Evolutionary conservation across 2,797 vertebrate genomes (phyloP).

Genomic region (Pantherophis alleghaniensis): DNA sequence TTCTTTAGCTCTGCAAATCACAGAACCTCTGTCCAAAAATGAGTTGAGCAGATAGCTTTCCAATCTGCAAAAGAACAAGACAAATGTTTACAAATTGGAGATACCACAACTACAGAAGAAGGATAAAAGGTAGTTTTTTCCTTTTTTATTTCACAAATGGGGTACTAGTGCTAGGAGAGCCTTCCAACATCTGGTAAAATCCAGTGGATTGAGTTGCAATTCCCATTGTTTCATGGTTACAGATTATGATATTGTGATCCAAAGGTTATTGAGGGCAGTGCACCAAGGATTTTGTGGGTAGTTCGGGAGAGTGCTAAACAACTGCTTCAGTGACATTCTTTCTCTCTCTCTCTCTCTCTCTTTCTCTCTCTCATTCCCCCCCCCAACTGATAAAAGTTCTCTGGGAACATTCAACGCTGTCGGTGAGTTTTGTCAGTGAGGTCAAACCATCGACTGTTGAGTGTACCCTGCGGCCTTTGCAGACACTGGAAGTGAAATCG

Average conservation of each 20-base stretch:
- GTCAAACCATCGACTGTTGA: conserved; percentile 73
- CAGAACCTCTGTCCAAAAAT: neutral
- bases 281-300: neutral
- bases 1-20: neutral
- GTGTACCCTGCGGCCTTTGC: conserved; percentile 64
- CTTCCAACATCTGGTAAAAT: neutral
- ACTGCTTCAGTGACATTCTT: neutral
- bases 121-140: neutral
- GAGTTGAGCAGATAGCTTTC: neutral
- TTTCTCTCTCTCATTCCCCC: neutral
- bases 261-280: neutral
- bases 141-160: neutral
- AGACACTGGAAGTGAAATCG: neutral
- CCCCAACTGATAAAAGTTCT: conserved; percentile 51
- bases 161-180: neutral
- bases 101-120: neutral
- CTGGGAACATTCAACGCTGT: conserved; percentile 75
- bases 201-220: neutral
- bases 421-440: conserved; percentile 70
- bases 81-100: neutral
- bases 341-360: too few relatives aligned
- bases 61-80: neutral
- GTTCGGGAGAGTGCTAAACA: neutral
- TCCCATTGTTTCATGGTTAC: neutral
- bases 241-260: neutral